A percentile compares a stretch with the other conserved stretches of the same genome.
Evolutionary conservation across 2,888 invertebrate genomes (phyloP).

Genomic region (Hanleya hanleyi): DNA sequence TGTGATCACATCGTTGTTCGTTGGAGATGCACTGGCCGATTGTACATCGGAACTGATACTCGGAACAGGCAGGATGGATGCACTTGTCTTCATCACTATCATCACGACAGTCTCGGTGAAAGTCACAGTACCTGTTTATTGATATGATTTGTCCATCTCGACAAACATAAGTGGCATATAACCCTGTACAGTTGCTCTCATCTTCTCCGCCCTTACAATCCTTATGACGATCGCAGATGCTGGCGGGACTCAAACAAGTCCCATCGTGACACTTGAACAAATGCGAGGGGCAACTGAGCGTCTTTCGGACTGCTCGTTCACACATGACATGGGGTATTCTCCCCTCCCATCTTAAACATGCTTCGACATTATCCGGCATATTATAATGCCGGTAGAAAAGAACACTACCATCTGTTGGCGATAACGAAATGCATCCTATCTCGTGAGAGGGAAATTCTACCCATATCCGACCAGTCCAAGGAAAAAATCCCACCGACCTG

Average conservation of each 20-base stretch:
- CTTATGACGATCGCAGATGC: neutral
- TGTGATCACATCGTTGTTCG: neutral
- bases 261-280: neutral
- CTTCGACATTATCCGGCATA: neutral
- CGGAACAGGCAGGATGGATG: neutral
- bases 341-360: neutral
- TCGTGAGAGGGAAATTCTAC: neutral
- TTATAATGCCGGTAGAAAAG: neutral
- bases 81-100: neutral
- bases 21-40: neutral
- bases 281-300: neutral
- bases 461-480: neutral
- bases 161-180: neutral
- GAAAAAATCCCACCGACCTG: neutral
- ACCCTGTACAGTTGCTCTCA: neutral
- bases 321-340: neutral
- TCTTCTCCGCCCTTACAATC: slow-evolving; percentile 6
- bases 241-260: neutral
- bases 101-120: neutral
- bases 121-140: neutral
- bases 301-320: neutral
- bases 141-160: neutral
- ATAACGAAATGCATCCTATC: neutral
- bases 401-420: too few relatives aligned
- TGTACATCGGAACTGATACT: neutral